Base-by-base conservation (phyloP, 2,888 invertebrate species). In the Dryococelus australis region DNA sequence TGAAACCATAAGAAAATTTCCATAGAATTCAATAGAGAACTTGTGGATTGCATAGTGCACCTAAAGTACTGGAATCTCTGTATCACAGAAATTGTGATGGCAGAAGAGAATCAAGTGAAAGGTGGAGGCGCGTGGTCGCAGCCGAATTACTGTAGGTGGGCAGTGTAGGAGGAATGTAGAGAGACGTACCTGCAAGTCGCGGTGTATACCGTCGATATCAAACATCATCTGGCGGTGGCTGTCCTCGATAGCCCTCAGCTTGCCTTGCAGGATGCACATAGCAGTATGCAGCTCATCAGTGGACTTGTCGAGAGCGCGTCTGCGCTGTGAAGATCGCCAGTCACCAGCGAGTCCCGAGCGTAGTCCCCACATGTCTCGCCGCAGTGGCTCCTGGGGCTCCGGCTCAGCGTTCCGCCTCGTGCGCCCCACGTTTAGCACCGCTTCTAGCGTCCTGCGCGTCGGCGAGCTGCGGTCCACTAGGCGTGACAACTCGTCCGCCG, bases 121-220 rank as follows among this genome's bases (percentile, higher is more conserved):
- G 51, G 4, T 51, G 51, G 20, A 51, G 51, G 51, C 51, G 8
- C 13, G 2, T 12, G 13, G 51, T 51, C 12, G 13, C 1, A 51
- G 51, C 51, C 51, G 51, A 12, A 8, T 51, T 51, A 51, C 51
- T 20, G 12, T 8, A 20, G 35, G 35, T 35, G 35, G 4, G 35
- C 4, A 35, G 35, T 35, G 35, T 35, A 35, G 1, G 35, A 35
- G 35, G 35, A 35, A 3, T 1, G 35, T 35, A 35, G 35, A 35
- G 51, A 12, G 65, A 43, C 86, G 9, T 84, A 87, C 87, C 87
- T 87, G 51, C 28, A 86, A 84, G 0, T 65, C 86, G 43, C 27
- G 86, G 27, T n/a, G 84, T 16, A 87, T 47, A 28, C 20, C 27
- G 51, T 28, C 65, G n/a, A 87, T 16, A 20, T 87, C 86, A 0